Conservation (phyloP, 2,797 vertebrate genomes). For the Tachyglossus aculeatus region DNA sequence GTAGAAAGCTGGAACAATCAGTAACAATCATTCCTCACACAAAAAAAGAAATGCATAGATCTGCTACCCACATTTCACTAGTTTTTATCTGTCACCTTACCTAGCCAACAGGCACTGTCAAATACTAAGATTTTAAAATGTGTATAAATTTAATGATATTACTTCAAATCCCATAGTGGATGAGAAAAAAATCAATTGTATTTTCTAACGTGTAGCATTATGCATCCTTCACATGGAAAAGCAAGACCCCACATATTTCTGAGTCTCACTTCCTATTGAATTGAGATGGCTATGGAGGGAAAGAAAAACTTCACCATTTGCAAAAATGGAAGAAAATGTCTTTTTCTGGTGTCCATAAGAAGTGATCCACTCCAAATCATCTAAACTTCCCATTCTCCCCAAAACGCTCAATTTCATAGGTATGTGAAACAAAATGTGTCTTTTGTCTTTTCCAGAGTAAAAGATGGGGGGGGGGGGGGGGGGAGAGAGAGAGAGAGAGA, state of each 20-base stretch:
- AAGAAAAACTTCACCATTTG: conserved; percentile 33
- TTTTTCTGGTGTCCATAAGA: conserved; percentile 44
- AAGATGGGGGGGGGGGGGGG: too few relatives aligned
- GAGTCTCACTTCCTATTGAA: conserved; percentile 28
- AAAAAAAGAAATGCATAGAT: conserved; percentile 35
- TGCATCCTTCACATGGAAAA: conserved; percentile 13
- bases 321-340: conserved; percentile 37
- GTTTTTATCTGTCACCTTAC: conserved; percentile 41
- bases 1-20: conserved; percentile 63
- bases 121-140: conserved; percentile 41
- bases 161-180: conserved; percentile 1
- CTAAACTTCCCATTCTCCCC: conserved; percentile 25
- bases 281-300: conserved; percentile 13
- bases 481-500: too few relatives aligned
- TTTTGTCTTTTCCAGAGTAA: conserved; percentile 58
- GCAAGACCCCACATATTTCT: not conserved
- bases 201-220: conserved; percentile 26
- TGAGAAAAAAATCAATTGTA: conserved; percentile 20
- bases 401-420: conserved; percentile 53
- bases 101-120: conserved; percentile 17
- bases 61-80: not conserved
- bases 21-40: conserved; percentile 44
- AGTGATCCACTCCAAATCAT: conserved; percentile 50
- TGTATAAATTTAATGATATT: conserved; percentile 14
- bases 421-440: conserved; percentile 49